Conservation (phyloP, 2,797 vertebrate genomes). For the Neoniphon sammara region DNA sequence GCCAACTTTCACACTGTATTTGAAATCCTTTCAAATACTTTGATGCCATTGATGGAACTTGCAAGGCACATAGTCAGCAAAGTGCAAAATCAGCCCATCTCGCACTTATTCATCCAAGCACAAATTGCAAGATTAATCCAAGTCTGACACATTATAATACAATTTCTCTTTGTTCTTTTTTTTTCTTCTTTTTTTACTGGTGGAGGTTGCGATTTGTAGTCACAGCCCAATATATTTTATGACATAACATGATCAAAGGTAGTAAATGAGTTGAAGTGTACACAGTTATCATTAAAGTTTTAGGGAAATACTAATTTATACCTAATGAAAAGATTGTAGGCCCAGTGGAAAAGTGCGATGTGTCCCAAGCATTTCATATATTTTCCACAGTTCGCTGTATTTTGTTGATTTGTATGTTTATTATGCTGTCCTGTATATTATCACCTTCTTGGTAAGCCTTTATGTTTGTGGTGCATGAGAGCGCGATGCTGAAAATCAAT, state of each 20-base stretch:
- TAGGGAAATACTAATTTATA: constrained; percentile 57
- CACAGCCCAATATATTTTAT: constrained; percentile 41
- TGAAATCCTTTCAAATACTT: constrained; percentile 34
- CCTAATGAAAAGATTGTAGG: constrained; percentile 44
- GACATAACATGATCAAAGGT: constrained; percentile 21
- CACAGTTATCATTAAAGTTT: constrained; percentile 9
- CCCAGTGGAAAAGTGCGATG: constrained; percentile 10
- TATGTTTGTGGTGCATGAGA: constrained; percentile 62
- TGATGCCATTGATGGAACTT: constrained; percentile 40
- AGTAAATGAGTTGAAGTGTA: constrained; percentile 39
- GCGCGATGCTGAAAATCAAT: constrained; percentile 53
- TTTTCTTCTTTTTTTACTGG: constrained; percentile 36
- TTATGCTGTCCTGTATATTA: constrained; percentile 36
- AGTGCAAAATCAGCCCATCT: constrained; percentile 36
- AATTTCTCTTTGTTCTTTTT: neutral
- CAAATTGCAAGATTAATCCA: constrained; percentile 40
- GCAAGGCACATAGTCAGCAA: constrained; percentile 42
- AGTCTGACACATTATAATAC: constrained; percentile 35
- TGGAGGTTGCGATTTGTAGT: constrained; percentile 36
- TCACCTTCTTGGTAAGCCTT: constrained; percentile 38
- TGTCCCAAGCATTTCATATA: constrained; percentile 45
- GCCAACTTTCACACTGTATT: constrained; percentile 41
- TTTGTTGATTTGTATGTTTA: constrained; percentile 60
- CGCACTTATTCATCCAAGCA: constrained; percentile 47
- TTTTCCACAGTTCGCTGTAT: constrained; percentile 53